These are phyloP conservation scores for Stigmatopora nigra DNA, from an alignment of 2,113 vertebrate genomes.

Conservation along the genomic window DNA sequence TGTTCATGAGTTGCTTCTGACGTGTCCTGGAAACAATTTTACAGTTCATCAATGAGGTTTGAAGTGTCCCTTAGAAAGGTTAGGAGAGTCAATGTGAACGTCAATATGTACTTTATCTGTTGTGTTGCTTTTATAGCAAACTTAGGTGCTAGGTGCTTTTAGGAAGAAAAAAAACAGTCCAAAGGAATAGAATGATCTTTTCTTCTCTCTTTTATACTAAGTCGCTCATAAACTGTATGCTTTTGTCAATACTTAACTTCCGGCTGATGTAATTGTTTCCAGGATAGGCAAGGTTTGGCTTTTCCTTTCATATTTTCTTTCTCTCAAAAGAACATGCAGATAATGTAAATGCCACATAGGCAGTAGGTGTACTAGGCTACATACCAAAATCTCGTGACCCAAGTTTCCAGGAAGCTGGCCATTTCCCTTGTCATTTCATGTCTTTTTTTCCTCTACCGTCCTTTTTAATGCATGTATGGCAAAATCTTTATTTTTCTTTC, in stretches of 20 bases:
- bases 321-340: constrained; percentile 46
- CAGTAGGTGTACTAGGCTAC: constrained; percentile 1
- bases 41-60: constrained; percentile 49
- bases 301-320: constrained; percentile 62
- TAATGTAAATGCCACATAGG: constrained; percentile 58
- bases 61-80: constrained; percentile 54
- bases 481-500: constrained; percentile 11
- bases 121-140: too few species aligned
- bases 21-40: constrained; percentile 22
- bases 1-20: not conserved
- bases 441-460: constrained; percentile 24
- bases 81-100: not conserved
- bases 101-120: too few species aligned
- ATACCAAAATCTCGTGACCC: constrained; percentile 33
- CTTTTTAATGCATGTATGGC: constrained; percentile 20
- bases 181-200: constrained; percentile 26
- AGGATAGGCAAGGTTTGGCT: constrained; percentile 43
- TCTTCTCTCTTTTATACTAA: constrained; percentile 18
- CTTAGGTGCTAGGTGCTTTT: too few species aligned
- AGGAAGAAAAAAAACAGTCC: constrained; percentile 40
- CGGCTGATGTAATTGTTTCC: constrained; percentile 66
- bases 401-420: constrained; percentile 50
- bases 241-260: constrained; percentile 67
- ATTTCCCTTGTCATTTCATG: constrained; percentile 26
- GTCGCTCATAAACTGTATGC: constrained; percentile 41